A percentile compares a stretch with the other conserved stretches of the same genome.
Conservation (phyloP, 2,113 vertebrate species). For the Phalacrocorax pelagicus region DNA sequence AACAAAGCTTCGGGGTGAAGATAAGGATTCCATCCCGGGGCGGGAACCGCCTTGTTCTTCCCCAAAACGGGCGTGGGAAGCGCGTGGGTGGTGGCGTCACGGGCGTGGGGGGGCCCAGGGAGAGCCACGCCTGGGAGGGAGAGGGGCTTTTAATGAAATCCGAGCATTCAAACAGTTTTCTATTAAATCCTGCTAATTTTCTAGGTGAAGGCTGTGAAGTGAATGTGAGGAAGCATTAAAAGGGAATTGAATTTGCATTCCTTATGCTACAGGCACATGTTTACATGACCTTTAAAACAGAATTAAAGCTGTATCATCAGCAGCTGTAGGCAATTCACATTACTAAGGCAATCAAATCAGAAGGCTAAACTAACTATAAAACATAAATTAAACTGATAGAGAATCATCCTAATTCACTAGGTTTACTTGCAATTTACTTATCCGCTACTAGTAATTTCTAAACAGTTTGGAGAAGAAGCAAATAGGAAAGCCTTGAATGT, state of each 20-base stretch:
- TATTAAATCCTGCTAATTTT: slow-evolving; percentile 72
- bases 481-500: not conserved
- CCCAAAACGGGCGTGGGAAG: not conserved
- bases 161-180: slow-evolving; percentile 44
- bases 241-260: slow-evolving; percentile 81
- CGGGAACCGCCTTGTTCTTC: not conserved
- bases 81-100: not conserved
- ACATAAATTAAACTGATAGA: slow-evolving; percentile 80
- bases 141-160: slow-evolving; percentile 51
- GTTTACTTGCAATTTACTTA: slow-evolving; percentile 76
- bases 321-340: slow-evolving; percentile 83
- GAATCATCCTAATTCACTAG: slow-evolving; percentile 75
- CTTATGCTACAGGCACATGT: slow-evolving; percentile 80
- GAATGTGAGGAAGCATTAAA: slow-evolving; percentile 76
- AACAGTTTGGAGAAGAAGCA: slow-evolving; percentile 28
- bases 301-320: slow-evolving; percentile 84
- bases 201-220: slow-evolving; percentile 70
- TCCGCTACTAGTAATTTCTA: slow-evolving; percentile 67
- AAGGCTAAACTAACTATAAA: slow-evolving; percentile 84
- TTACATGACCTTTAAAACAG: slow-evolving; percentile 87
- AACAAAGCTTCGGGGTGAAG: not conserved
- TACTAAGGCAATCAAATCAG: slow-evolving; percentile 83
- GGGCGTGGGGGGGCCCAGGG: not conserved
- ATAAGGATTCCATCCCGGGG: not conserved
- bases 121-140: slow-evolving; percentile 39